Evolutionary conservation across 2,113 vertebrate species (phyloP), one percentile per base, ranked within the genome.

Genomic region (Tachysurus vachellii): DNA sequence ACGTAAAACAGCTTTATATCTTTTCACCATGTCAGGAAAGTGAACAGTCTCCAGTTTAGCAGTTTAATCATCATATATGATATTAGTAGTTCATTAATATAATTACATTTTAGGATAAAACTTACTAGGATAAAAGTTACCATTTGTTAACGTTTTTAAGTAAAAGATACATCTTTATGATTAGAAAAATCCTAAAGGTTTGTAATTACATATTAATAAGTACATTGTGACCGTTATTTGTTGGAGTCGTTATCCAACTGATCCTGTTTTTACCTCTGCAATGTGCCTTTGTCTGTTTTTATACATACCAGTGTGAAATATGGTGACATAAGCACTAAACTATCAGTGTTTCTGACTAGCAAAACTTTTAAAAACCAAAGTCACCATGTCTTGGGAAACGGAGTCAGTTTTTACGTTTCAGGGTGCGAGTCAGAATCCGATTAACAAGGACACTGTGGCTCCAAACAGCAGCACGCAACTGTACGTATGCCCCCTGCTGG

Each of bases 381-480:
- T 9, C 8, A 36, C 1, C 36, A 2, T 36, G 36, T 36, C 36
- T 21, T 73, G 21, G 47, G 23, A 11, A 2, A 73, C 42, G 10
- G 17, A 71, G 11, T 12, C 42, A 75, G 71, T 21, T 44, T 73
- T 6, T 36, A 21, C 8, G 8, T 13, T 47, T 47, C 42, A 13
- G 19, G 9, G 12, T 53, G 21, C 44, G 14, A 36, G 14, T 21
- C 83, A 80, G 80, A 82, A 84, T 36, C 71, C 83, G 12, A 87
- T 7, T 19, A 85, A 53, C 47, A 86, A 82, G 23, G 75, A 76
- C 16, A 82, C 53, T 1, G 62, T 42, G 26, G 76, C 26, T 2
- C 80, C 76, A 7, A 85, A 56, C 13, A 90, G 50, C 64, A 80
- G 50, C 19, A 86, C 81, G 4, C 19, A 82, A 59, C 28, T 84